Base-by-base conservation (phyloP, 2,113 vertebrate genomes). In the Pithys albifrons region DNA sequence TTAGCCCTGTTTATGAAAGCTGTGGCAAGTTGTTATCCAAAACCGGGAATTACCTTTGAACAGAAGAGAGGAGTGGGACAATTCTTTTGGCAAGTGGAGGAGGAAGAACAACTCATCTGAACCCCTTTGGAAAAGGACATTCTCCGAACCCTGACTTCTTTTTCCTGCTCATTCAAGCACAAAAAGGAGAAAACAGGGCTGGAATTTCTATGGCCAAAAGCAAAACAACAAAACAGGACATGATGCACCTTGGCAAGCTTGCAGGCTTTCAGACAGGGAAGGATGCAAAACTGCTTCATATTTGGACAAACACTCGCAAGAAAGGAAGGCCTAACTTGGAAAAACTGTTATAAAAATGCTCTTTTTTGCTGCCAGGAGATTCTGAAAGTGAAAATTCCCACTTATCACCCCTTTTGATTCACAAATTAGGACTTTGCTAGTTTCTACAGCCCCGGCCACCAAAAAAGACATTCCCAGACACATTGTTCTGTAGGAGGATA, bases 1-100 rank as follows among this genome's bases (percentile, higher is more conserved):
- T 88, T 85, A 93, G 91, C 67, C 29, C 37, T 78, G 61, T 69
- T 93, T 82, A 91, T 69, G 54, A 95, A 89, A 76, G 66, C 52
- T 89, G 87, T 12, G 46, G 61, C 59, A 80, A 75, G 73, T 46
- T 84, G 64, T 85, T 76, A 88, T 14, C 88, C 73, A 87, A 67
- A 96, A 91, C 19, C 0, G 3, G 46, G 70, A 94, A 93, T 73
- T 91, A 92, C 61, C 58, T 91, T 72, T 78, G 85, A 84, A 83
- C 54, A 61, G 88, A 74, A 74, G 46, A 92, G n/a, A 95, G 66
- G 41, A 94, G 89, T 72, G 27, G 71, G 62, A 39, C 52, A 81
- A 72, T 72, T 93, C 41, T 74, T 84, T 58, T 70, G 58, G 52
- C 46, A 92, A 92, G 18, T 78, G 52, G 52, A 91, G 48, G 75